These are phyloP conservation scores for Pogona vitticeps DNA, from an alignment of 2,113 vertebrate species.

Conservation along the genomic window DNA sequence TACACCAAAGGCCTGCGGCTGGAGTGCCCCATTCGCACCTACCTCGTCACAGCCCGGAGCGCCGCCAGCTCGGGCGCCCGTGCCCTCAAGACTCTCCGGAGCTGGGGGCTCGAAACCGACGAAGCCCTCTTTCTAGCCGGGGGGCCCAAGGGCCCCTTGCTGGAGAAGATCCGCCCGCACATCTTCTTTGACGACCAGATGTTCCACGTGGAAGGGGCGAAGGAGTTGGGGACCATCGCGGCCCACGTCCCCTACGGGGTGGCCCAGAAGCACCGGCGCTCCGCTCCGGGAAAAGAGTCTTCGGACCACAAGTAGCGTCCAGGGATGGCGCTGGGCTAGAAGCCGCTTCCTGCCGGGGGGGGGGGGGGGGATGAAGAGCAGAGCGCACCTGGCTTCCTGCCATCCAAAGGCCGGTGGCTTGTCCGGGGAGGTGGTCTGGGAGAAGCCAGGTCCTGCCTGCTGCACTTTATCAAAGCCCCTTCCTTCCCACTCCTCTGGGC, in stretches of 20 bases:
- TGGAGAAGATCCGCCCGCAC: conserved; percentile 92
- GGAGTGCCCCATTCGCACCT: conserved; percentile 94
- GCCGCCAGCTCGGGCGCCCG: conserved; percentile 93
- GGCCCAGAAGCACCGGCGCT: conserved; percentile 77
- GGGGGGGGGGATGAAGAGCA: accelerated
- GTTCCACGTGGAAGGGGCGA: conserved; percentile 93
- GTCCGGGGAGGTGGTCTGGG: too few species aligned
- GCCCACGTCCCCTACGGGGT: conserved; percentile 93
- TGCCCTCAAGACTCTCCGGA: conserved; percentile 91
- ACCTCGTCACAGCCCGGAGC: conserved; percentile 91
- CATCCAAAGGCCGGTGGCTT: too few species aligned
- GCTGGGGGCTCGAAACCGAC: conserved; percentile 94
- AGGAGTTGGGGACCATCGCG: conserved; percentile 88
- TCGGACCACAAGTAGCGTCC: conserved; percentile 56
- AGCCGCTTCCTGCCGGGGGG: too few species aligned
- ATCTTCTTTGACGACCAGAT: conserved; percentile 98
- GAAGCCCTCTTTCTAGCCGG: conserved; percentile 93
- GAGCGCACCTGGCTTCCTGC: background rate
- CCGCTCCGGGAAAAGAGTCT: conserved; percentile 3
- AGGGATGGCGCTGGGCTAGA: accelerated
- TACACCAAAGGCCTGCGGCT: conserved; percentile 89
- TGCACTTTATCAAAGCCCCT: too few species aligned
- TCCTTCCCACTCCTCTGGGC: background rate
- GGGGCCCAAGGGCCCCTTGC: conserved; percentile 91
- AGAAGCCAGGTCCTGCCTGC: too few species aligned